A percentile compares a stretch with the other conserved stretches of the same genome.
Conservation (phyloP, 2,797 vertebrate genomes). For the Xenops minutus region DNA sequence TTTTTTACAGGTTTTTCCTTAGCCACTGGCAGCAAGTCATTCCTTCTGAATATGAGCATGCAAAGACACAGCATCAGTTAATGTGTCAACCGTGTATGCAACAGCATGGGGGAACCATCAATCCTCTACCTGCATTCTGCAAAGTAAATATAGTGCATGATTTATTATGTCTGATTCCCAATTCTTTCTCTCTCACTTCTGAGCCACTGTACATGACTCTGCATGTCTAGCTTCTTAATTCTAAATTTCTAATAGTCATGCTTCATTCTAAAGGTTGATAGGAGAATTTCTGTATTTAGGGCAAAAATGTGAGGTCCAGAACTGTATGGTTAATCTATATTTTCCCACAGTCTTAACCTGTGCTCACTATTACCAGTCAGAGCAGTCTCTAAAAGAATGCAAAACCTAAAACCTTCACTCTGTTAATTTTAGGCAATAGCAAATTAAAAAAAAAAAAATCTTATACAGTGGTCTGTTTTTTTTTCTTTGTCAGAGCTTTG, state of each 20-base stretch:
- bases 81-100: neutral
- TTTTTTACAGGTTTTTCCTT: neutral
- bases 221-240: constrained; percentile 7
- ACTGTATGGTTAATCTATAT: neutral
- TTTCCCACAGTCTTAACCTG: neutral
- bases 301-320: neutral
- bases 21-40: neutral
- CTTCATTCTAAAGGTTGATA: neutral
- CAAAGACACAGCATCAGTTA: constrained; percentile 35
- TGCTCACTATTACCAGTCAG: neutral
- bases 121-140: constrained; percentile 25
- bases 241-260: constrained; percentile 12
- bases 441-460: neutral
- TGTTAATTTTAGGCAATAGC: neutral
- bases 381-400: neutral
- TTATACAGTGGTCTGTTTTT: neutral
- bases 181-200: neutral
- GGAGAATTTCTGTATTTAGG: neutral
- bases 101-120: neutral
- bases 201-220: neutral
- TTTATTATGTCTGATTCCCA: constrained; percentile 41
- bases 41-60: neutral
- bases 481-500: neutral
- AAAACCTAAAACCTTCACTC: neutral
- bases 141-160: constrained; percentile 41